Percentiles rank a stretch among this genome's conserved stretches.
Conservation (phyloP, 2,797 vertebrate species). For the Characodon lateralis region DNA sequence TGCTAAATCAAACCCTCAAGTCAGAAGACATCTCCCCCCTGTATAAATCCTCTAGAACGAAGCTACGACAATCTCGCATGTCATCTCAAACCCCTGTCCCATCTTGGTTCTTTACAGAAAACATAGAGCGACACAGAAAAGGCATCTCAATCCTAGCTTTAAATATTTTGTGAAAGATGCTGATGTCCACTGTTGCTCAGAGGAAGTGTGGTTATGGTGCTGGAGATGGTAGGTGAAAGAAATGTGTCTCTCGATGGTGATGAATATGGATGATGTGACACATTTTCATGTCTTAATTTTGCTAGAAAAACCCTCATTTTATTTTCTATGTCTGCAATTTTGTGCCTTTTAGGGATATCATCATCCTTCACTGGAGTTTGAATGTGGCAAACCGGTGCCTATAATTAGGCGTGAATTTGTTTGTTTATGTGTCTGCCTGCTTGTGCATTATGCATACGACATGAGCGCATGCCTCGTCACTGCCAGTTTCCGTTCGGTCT, state of each 20-base stretch:
- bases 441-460: slow-evolving; percentile 54
- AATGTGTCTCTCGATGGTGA: slow-evolving; percentile 14
- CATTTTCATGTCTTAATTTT: slow-evolving; percentile 36
- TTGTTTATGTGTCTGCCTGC: slow-evolving; percentile 61
- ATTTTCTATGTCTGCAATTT: slow-evolving; percentile 51
- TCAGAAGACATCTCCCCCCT: neutral
- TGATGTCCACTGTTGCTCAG: neutral
- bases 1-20: neutral
- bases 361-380: slow-evolving; percentile 78
- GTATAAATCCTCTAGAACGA: neutral
- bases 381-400: slow-evolving; percentile 75
- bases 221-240: slow-evolving; percentile 2
- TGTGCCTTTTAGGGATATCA: slow-evolving; percentile 61
- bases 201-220: neutral
- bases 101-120: neutral
- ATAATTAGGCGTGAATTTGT: slow-evolving; percentile 80
- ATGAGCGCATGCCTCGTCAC: slow-evolving; percentile 74
- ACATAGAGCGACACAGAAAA: neutral
- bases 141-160: neutral
- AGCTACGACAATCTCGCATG: neutral
- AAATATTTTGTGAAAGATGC: neutral
- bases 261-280: slow-evolving; percentile 15
- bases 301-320: slow-evolving; percentile 32
- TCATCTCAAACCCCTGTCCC: neutral
- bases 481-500: slow-evolving; percentile 83